These are phyloP conservation scores for Ptychodera flava DNA, from an alignment of 35 echinoderm and acorn worm species.

Conservation along the genomic window DNA sequence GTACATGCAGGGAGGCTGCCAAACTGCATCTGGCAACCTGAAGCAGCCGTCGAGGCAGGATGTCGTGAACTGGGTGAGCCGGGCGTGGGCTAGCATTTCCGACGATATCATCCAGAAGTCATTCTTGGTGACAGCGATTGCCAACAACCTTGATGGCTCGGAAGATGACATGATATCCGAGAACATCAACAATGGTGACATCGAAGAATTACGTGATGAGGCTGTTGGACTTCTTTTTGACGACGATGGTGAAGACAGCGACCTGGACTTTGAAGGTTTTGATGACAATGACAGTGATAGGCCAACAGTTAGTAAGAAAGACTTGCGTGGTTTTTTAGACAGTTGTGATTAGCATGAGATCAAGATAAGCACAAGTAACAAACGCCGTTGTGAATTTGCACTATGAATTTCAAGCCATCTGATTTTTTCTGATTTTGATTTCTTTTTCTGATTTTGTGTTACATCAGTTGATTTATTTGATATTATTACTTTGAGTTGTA, in stretches of 20 bases:
- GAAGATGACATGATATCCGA: constrained; percentile 12
- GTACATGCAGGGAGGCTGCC: neutral
- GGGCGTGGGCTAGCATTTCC: constrained; percentile 4
- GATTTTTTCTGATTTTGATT: too few species aligned
- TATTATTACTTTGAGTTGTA: too few species aligned
- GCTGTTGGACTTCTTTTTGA: constrained; percentile 11
- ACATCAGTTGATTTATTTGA: too few species aligned
- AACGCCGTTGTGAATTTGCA: too few species aligned
- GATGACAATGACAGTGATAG: constrained; percentile 11
- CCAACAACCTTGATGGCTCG: constrained; percentile 20
- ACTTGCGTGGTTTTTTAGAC: too few species aligned
- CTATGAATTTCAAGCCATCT: too few species aligned
- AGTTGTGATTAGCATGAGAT: too few species aligned
- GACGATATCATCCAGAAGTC: neutral
- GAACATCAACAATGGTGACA: neutral
- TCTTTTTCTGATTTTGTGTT: too few species aligned
- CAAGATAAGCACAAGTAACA: too few species aligned
- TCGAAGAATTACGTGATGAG: constrained; percentile 13
- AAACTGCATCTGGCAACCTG: constrained; percentile 15
- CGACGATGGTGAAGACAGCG: constrained; percentile 17
- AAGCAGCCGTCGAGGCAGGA: constrained; percentile 8
- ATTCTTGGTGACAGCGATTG: constrained; percentile 15
- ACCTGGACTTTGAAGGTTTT: constrained; percentile 33
- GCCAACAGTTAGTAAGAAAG: neutral
- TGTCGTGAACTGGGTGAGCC: constrained; percentile 6